Base-by-base conservation (phyloP, 1,140 invertebrate genomes). In the Ceratina calcarata region DNA sequence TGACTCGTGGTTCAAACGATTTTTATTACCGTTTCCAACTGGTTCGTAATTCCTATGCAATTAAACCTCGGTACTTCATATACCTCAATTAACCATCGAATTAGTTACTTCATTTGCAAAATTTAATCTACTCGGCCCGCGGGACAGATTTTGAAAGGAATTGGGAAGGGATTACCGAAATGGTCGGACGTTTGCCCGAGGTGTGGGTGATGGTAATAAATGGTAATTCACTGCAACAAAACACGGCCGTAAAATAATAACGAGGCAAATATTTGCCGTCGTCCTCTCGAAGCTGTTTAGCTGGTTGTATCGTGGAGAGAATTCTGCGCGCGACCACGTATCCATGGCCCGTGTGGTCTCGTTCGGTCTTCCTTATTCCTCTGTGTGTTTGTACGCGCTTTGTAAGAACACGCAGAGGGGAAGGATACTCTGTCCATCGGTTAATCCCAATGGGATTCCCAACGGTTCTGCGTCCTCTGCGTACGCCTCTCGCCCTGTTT, bases 231-330 rank as follows among this genome's bases (percentile, higher is more conserved):
- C 10, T n/a, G 69, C 51, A 81, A 78, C 66, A 78, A 86, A 86
- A 79, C 67, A 65, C 78, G 66, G 71, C 27, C 76, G 70, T 90
- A 86, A 91, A 90, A 87, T 86, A 90, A 90, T 91, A 90, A 86
- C 75, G 75, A 73, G 82, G 70, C 81, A 91, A 90, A 91, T 90
- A 91, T 91, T 91, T 87, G 79, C 60, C 45, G 18, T 76, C 22
- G 73, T 20, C 61, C 62, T 61, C 68, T 71, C 22, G 16, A 20
- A 12, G 13, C 37, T 32, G 45, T 12, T 15, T 67, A 61, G 62
- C 32, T 66, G 61, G 68, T 58, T 10, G 72, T 32, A 18, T 3
- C 8, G 1, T 4, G n/a, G 37, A 22, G 37, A 22, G 49, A 24
- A 27, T 7, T 62, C 18, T 22, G 18, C 62, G 49, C 15, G 61